Percentiles rank a stretch among this genome's conserved stretches.
Evolutionary conservation across 2,888 invertebrate species (phyloP).

Genomic region (Drosophila meridiana): DNA sequence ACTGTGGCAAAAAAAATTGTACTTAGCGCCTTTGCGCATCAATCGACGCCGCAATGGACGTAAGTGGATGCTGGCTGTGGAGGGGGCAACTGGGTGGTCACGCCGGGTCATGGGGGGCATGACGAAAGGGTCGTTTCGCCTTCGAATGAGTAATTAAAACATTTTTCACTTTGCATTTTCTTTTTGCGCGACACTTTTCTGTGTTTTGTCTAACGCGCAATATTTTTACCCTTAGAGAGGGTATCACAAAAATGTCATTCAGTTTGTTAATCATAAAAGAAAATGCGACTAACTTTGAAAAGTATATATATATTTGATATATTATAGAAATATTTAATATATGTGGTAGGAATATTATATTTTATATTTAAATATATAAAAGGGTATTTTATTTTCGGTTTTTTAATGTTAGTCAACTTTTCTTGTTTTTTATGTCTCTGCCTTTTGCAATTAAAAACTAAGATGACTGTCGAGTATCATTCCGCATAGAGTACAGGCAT

Average conservation of each 20-base stretch:
- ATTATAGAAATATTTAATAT: no score
- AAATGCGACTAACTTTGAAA: neutral
- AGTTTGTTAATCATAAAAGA: no score
- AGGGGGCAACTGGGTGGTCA: neutral
- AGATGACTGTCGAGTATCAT: constrained; percentile 38
- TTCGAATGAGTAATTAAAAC: constrained; percentile 83
- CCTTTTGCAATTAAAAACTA: constrained; percentile 64
- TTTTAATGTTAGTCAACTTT: constrained; percentile 4
- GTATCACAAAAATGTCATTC: neutral
- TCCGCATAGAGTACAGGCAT: constrained; percentile 1
- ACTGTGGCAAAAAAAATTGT: constrained; percentile 46
- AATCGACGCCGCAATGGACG: constrained; percentile 29
- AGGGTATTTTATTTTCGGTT: constrained; percentile 4
- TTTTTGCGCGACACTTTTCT: constrained; percentile 53
- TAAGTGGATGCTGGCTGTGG: neutral
- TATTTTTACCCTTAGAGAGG: constrained; percentile 12
- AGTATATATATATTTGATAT: neutral
- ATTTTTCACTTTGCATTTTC: constrained; percentile 72
- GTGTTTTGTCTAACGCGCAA: constrained; percentile 54
- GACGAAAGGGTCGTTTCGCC: constrained; percentile 16
- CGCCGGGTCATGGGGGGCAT: neutral
- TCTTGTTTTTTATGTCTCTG: constrained; percentile 40
- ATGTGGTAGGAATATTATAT: no score
- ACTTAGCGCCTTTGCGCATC: constrained; percentile 43
- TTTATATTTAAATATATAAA: neutral